A percentile compares a stretch with the other conserved stretches of the same genome.
These are phyloP conservation scores for Oceanites oceanicus DNA, from an alignment of 2,113 vertebrate species.

Conservation along the genomic window DNA sequence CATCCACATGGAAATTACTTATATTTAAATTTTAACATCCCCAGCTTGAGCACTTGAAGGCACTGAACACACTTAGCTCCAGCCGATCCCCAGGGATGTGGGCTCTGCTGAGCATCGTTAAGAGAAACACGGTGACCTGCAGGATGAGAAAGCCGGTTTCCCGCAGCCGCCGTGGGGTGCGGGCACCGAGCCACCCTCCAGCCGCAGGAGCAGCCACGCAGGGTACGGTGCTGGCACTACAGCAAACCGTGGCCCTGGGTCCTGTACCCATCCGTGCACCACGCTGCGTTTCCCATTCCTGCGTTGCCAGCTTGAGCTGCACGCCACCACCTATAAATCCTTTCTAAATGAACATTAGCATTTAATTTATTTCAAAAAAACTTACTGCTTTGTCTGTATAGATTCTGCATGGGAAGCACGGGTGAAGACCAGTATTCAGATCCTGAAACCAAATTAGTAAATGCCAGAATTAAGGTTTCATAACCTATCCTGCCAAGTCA, in stretches of 20 bases:
- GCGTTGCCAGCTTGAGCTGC: neutral
- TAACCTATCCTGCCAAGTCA: neutral
- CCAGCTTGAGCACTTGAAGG: neutral
- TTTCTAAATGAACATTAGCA: neutral
- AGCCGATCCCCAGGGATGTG: neutral
- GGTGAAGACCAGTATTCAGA: neutral
- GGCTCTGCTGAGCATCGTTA: rapidly evolving
- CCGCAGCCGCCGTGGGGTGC: rapidly evolving
- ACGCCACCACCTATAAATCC: neutral
- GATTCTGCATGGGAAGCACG: neutral
- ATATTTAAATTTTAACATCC: neutral
- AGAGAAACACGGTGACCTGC: rapidly evolving
- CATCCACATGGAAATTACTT: neutral
- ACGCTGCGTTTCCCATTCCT: neutral
- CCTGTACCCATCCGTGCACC: neutral
- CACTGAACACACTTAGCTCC: neutral
- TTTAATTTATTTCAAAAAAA: conserved; percentile 2
- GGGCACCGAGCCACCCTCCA: neutral
- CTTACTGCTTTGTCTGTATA: neutral
- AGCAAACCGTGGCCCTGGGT: neutral
- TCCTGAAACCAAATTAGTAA: neutral
- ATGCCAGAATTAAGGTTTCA: neutral
- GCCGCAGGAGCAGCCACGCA: rapidly evolving
- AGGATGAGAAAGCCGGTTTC: neutral
- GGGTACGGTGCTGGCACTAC: rapidly evolving